A percentile compares a stretch with the other conserved stretches of the same genome.
phyloP scores from a whole-genome alignment of 2,797 vertebrate species.

The Pagetopsis macropterus region DNA sequence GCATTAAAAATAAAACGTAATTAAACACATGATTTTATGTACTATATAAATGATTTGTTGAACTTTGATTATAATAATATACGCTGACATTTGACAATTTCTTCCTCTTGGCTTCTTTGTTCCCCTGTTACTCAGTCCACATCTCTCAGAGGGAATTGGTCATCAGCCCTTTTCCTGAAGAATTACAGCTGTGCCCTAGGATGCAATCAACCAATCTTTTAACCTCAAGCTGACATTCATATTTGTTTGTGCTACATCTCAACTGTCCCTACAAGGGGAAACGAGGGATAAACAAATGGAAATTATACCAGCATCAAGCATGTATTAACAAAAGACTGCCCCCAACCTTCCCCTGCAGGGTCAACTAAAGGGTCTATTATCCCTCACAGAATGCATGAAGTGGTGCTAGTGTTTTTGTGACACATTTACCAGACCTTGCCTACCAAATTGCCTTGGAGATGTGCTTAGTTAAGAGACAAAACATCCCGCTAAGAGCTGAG shows the following conservation, averaged over 20 bases:
- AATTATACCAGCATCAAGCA: slow-evolving; percentile 53
- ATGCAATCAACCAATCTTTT: slow-evolving; percentile 67
- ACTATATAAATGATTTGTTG: neutral
- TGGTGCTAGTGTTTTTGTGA: slow-evolving; percentile 56
- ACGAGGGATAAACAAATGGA: slow-evolving; percentile 55
- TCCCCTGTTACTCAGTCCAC: slow-evolving; percentile 46
- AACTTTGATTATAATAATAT: slow-evolving; percentile 40
- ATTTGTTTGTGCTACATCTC: slow-evolving; percentile 56
- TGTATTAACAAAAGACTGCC: slow-evolving; percentile 54
- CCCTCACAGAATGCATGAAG: slow-evolving; percentile 45
- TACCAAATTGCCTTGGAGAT: slow-evolving; percentile 59
- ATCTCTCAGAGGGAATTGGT: slow-evolving; percentile 51
- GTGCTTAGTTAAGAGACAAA: slow-evolving; percentile 67
- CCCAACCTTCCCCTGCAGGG: slow-evolving; percentile 36
- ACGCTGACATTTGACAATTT: slow-evolving; percentile 29
- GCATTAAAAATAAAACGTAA: neutral
- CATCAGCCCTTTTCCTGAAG: slow-evolving; percentile 54
- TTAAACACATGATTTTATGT: neutral
- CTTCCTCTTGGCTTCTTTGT: slow-evolving; percentile 32
- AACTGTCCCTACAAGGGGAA: slow-evolving; percentile 38
- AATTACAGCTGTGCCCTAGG: slow-evolving; percentile 47
- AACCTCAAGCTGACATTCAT: slow-evolving; percentile 63
- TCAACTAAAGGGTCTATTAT: slow-evolving; percentile 63
- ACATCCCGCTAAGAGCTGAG: slow-evolving; percentile 40
- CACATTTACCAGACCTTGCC: slow-evolving; percentile 60